Evolutionary conservation across 2,113 vertebrate species (phyloP).

Genomic region (Blennius ocellaris): DNA sequence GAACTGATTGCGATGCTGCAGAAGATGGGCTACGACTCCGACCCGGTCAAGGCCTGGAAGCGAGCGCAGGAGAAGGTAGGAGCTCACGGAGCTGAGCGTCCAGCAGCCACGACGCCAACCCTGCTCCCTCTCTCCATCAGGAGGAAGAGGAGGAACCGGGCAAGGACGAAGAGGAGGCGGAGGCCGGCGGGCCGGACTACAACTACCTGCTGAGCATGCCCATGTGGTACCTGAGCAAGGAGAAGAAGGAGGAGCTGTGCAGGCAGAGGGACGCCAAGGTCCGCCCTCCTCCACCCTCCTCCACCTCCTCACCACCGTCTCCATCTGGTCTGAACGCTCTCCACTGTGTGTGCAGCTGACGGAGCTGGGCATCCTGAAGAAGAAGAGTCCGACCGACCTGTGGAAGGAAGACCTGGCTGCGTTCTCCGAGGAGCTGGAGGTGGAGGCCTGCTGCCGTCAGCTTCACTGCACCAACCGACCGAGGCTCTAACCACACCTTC

Average conservation of each 20-base stretch:
- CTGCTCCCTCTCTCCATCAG: constrained; percentile 26
- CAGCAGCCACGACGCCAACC: neutral
- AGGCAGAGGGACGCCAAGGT: constrained; percentile 92
- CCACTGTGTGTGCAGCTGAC: constrained; percentile 63
- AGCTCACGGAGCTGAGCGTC: neutral
- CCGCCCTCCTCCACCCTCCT: too few relatives aligned
- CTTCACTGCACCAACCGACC: too few relatives aligned
- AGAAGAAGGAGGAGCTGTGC: constrained; percentile 97
- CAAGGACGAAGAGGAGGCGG: constrained; percentile 77
- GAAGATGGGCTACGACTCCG: constrained; percentile 94
- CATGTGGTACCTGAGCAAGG: constrained; percentile 96
- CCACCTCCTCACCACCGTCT: too few relatives aligned
- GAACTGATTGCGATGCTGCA: constrained; percentile 93
- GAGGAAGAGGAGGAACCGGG: constrained; percentile 48
- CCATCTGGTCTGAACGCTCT: neutral
- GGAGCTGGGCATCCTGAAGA: constrained; percentile 88
- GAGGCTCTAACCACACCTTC: too few relatives aligned
- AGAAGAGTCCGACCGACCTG: constrained; percentile 86
- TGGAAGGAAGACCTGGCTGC: constrained; percentile 93
- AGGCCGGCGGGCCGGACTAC: constrained; percentile 88
- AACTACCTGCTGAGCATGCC: constrained; percentile 98
- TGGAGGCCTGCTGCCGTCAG: constrained; percentile 42
- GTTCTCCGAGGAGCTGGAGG: constrained; percentile 91
- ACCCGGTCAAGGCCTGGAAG: constrained; percentile 96
- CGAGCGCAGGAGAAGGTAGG: constrained; percentile 92